Evolutionary conservation across 2,113 vertebrate species (phyloP).

Genomic region (Otus sunia): DNA sequence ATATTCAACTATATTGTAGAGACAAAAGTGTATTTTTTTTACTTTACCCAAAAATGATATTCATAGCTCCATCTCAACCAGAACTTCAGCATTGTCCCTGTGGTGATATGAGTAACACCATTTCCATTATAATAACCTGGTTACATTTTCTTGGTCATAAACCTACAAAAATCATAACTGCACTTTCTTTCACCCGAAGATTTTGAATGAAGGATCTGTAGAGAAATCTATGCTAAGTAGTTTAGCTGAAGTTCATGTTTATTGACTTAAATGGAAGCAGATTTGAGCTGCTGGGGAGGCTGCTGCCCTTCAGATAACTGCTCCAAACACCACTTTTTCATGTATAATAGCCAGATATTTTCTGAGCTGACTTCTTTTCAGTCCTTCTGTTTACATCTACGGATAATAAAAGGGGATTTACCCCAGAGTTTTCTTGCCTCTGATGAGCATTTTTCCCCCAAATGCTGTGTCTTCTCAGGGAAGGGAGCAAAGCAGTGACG

Average conservation of each 20-base stretch:
- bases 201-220: background rate
- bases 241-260: background rate
- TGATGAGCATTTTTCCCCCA: background rate
- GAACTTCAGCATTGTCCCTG: background rate
- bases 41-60: background rate
- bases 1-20: background rate
- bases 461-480: accelerated
- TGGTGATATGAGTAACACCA: accelerated
- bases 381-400: background rate
- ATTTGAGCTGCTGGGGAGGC: background rate
- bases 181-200: background rate
- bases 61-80: background rate
- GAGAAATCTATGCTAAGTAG: background rate
- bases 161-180: background rate
- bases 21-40: background rate
- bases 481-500: background rate
- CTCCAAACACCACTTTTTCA: background rate
- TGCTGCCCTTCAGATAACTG: background rate
- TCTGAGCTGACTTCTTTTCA: background rate
- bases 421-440: background rate
- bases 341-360: background rate
- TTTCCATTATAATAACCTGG: background rate
- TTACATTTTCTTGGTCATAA: background rate
- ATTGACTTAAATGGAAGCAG: background rate
- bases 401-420: background rate